Evolutionary conservation across 2,113 vertebrate genomes (phyloP).

Genomic region (Melanerpes aurifrons): DNA sequence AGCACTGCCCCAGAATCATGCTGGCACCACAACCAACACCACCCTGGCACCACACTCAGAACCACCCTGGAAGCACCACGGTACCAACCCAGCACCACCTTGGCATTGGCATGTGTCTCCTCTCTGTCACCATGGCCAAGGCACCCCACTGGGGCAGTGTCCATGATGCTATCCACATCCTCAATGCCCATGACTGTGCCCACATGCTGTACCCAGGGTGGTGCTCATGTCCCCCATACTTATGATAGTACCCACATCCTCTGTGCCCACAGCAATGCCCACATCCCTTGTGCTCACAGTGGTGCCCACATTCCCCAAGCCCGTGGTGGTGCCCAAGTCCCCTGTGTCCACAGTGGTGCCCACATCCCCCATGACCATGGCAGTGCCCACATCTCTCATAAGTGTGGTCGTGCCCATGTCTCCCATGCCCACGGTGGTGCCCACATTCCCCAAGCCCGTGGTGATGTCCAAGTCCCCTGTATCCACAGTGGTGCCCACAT

Average conservation of each 20-base stretch:
- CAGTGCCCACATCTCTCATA: not conserved
- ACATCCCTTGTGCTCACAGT: accelerated
- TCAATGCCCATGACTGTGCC: not conserved
- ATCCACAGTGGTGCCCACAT: no score
- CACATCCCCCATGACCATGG: not conserved
- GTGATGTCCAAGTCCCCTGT: not conserved
- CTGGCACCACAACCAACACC: no score
- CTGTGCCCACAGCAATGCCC: not conserved
- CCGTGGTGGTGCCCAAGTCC: accelerated
- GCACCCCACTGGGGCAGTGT: no score
- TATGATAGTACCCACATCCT: accelerated
- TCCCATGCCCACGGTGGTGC: accelerated
- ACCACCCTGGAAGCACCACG: no score
- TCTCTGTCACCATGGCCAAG: no score
- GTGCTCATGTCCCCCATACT: not conserved
- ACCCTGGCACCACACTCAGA: no score
- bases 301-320: not conserved
- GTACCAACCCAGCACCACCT: no score
- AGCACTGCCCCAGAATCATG: no score
- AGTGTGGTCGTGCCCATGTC: not conserved
- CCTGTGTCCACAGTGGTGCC: not conserved
- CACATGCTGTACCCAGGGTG: no score
- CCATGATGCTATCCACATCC: accelerated
- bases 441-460: accelerated
- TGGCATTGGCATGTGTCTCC: not conserved